Percentiles rank a stretch among this genome's conserved stretches.
Conservation (phyloP, 2,797 vertebrate species). For the Champsocephalus esox region DNA sequence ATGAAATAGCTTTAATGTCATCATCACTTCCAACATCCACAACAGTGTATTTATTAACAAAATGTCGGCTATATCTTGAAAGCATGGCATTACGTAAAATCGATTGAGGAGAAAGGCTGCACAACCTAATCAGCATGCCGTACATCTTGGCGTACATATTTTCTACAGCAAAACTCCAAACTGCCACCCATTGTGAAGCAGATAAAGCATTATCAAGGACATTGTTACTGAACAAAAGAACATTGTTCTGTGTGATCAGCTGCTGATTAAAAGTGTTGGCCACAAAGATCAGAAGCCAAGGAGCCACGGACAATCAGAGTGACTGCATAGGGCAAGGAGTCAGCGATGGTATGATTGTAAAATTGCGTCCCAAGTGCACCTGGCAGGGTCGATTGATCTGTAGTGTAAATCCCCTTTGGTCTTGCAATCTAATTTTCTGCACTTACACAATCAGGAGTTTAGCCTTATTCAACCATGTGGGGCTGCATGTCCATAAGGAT, state of each 20-base stretch:
- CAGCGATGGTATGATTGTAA: background rate
- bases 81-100: background rate
- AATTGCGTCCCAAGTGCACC: background rate
- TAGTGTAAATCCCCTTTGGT: background rate
- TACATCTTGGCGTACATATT: constrained; percentile 3
- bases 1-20: background rate
- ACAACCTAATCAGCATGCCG: background rate
- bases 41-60: background rate
- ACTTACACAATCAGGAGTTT: background rate
- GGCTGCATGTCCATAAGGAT: background rate
- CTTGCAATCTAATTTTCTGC: background rate
- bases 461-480: background rate
- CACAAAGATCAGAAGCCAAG: constrained; percentile 17
- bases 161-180: background rate
- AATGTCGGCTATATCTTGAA: background rate
- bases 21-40: background rate
- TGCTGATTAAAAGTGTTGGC: constrained; percentile 26
- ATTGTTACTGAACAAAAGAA: constrained; percentile 30
- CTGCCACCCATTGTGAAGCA: constrained; percentile 11
- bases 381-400: background rate
- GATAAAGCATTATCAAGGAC: constrained; percentile 15
- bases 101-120: background rate
- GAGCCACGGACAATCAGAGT: background rate
- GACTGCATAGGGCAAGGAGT: background rate
- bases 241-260: constrained; percentile 25